Evolutionary conservation across 1,140 invertebrate species (phyloP), one percentile per base, ranked within the genome.

Genomic region (Cataglyphis hispanica): DNA sequence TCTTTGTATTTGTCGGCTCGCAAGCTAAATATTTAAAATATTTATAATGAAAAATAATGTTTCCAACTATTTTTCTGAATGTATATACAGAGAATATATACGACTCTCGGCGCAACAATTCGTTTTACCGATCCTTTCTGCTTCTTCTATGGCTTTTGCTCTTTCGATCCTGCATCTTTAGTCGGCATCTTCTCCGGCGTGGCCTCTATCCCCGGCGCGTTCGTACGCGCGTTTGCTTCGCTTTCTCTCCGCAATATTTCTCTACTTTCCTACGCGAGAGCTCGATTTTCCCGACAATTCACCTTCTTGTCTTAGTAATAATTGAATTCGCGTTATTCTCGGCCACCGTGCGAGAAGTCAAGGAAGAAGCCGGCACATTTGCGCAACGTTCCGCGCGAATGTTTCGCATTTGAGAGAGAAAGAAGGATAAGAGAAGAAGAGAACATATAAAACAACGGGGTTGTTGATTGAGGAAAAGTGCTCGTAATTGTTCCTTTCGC

Each of bases 321-420:
- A 90, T 90, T 90, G 89, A 90, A 90, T 87, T 90, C 86, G 88
- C 87, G 67, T 90, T 87, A 90, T 69, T 69, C 60, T 56, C 69
- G 61, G 61, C 86, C 84, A 40, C 76, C 25, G 53, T 34, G 43
- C 63, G 64, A 85, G 66, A 63, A 81, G 6, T 56, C 43, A 53
- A 63, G 66, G 53, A 80, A 84, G 56, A 61, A 46, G 58, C 25
- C n/a, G 25, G 25, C n/a, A 43, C 60, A 50, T 4, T 50, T 19
- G 63, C 53, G 50, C 43, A 22, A 40, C 11, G 34, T 43, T 8
- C 50, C 37, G 58, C 34, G 66, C 53, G 50, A 67, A 81, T 64
- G 63, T 74, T 86, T 72, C 69, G 66, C 53, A 74, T 77, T 89
- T 74, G 66, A 90, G 46, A 46, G n/a, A 81, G 74, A 63, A 56